These are phyloP conservation scores for Lampris incognitus DNA, from an alignment of 2,113 vertebrate species.

Conservation along the genomic window DNA sequence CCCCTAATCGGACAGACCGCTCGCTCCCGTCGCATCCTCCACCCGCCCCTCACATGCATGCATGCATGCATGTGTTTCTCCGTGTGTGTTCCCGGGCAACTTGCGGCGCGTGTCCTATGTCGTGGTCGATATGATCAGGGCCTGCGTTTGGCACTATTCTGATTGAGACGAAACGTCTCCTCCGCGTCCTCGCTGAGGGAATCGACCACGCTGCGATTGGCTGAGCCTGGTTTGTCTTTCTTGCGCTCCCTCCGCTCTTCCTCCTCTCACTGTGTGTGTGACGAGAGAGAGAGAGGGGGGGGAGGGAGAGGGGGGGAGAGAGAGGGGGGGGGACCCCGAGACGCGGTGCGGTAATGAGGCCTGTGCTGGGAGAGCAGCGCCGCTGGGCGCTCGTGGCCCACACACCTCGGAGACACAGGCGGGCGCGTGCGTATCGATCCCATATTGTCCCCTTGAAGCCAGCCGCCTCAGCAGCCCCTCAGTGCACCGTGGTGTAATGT, in stretches of 20 bases:
- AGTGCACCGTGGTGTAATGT: constrained; percentile 44
- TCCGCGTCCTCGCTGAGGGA: constrained; percentile 4
- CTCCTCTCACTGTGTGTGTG: constrained; percentile 64
- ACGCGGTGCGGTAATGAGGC: constrained; percentile 71
- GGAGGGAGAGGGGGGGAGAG: no score
- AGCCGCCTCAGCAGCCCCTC: constrained; percentile 48
- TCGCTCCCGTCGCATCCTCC: no score
- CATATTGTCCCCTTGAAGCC: constrained; percentile 73
- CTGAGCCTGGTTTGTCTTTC: constrained; percentile 44
- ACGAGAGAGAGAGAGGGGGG: constrained; percentile 10
- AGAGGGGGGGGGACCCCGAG: constrained; percentile 32
- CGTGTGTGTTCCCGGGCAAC: neutral
- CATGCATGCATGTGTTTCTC: neutral
- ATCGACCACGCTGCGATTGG: constrained; percentile 31
- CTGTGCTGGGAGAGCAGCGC: constrained; percentile 60
- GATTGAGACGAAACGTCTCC: constrained; percentile 40
- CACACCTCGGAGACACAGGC: constrained; percentile 68
- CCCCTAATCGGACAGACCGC: constrained; percentile 5
- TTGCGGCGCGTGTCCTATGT: neutral
- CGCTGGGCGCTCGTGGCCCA: constrained; percentile 57
- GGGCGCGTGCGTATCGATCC: constrained; percentile 73
- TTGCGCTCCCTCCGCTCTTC: constrained; percentile 61
- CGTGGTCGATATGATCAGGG: neutral
- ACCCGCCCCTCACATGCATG: no score
- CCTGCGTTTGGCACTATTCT: constrained; percentile 29